Evolutionary conservation across 2,888 invertebrate genomes (phyloP).

Genomic region (Junonia oenone): DNA sequence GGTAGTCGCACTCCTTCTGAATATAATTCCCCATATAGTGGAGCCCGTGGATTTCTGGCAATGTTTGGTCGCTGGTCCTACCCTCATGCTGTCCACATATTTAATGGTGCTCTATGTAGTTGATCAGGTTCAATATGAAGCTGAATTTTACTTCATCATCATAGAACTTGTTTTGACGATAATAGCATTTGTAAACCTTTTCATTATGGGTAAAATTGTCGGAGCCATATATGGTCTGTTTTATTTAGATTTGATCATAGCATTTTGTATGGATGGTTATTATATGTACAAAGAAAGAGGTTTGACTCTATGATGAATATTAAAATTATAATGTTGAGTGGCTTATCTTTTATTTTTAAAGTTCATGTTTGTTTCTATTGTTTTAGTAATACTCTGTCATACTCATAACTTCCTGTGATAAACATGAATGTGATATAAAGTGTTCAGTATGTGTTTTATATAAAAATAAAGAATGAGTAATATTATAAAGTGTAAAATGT

Average conservation of each 20-base stretch:
- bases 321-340: constrained; percentile 10
- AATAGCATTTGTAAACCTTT: constrained; percentile 42
- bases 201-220: constrained; percentile 43
- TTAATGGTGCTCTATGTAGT: constrained; percentile 65
- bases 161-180: constrained; percentile 47
- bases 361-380: not conserved
- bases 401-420: constrained; percentile 18
- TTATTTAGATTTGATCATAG: constrained; percentile 61
- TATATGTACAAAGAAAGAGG: constrained; percentile 61
- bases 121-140: constrained; percentile 65
- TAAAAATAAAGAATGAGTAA: constrained; percentile 2
- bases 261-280: constrained; percentile 54
- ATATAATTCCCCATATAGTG: constrained; percentile 64
- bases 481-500: constrained; percentile 21
- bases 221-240: constrained; percentile 63
- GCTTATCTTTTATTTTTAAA: constrained; percentile 18
- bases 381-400: constrained; percentile 4
- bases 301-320: constrained; percentile 41
- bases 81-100: constrained; percentile 59
- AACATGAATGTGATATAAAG: not conserved
- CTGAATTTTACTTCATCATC: constrained; percentile 56
- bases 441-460: not conserved
- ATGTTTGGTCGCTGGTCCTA: constrained; percentile 62
- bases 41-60: constrained; percentile 51
- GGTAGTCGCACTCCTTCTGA: constrained; percentile 69